Base-by-base conservation (phyloP, 1,140 invertebrate species). In the Halesus radiatus region DNA sequence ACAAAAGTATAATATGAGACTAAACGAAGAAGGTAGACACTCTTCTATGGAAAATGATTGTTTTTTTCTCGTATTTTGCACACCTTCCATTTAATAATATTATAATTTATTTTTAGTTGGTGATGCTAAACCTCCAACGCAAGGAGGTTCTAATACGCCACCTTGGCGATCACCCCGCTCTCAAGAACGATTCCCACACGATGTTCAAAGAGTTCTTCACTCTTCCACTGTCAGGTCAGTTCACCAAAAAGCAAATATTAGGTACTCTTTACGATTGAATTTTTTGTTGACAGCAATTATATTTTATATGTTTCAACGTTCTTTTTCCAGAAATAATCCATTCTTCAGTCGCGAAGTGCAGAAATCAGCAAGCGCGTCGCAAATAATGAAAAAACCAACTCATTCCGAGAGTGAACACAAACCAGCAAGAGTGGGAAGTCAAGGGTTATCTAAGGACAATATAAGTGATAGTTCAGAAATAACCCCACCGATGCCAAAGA, bases 1-100 rank as follows among this genome's bases (percentile, higher is more conserved):
- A 81, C 92, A 91, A 74, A 89, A 90, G 80, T 94, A 93, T 83
- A 93, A 93, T 82, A 90, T 89, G 84, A 91, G 90, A 80, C 87
- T 91, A 18, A 90, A 90, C 74, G 90, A 91, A 84, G 89, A 90
- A 85, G 88, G 88, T 86, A 86, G 84, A 64, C 81, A n/a, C 5
- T 70, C 20, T 50, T 23, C 7, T 6, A 32, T 68, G 32, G 32
- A 4, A n/a, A 7, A 29, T n/a, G n/a, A 54, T 16, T 54, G 7
- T 54, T 4, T 54, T 4, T 54, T 7, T 54, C 5, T 8, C 53
- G 2, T 54, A 32, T 1, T 32, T 32, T 3, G 32, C 3, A 3
- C 4, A 54, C 3, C 53, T n/a, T 20, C 3, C 16, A 16, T 4
- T 54, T 54, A 54, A 54, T 16, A 4, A n/a, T 54, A 22, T 60